Percentiles rank a stretch among this genome's conserved stretches.
These are phyloP conservation scores for Dryobotodes eremita DNA, from an alignment of 2,888 invertebrate genomes.

Conservation along the genomic window DNA sequence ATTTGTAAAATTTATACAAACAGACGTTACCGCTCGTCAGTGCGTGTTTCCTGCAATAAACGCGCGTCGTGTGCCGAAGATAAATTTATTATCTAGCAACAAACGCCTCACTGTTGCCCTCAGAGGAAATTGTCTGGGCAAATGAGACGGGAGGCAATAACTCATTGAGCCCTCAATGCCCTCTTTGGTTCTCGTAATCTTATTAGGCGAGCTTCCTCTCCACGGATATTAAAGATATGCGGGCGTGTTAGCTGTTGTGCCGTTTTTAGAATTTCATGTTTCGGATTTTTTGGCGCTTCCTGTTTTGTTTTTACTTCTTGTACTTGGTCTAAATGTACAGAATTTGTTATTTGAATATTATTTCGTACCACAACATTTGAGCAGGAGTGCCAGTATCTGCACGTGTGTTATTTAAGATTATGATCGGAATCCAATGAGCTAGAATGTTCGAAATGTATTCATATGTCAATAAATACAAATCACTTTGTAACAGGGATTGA, in stretches of 20 bases:
- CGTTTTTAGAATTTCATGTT: slow-evolving; percentile 57
- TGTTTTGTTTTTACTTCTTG: slow-evolving; percentile 38
- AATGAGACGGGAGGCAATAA: slow-evolving; percentile 86
- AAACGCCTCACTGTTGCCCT: slow-evolving; percentile 82
- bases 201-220: slow-evolving; percentile 77
- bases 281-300: slow-evolving; percentile 51
- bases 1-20: slow-evolving; percentile 51
- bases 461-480: background rate
- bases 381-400: background rate
- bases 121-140: slow-evolving; percentile 87
- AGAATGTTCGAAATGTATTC: background rate
- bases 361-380: background rate
- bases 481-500: background rate
- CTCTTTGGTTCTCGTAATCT: slow-evolving; percentile 81
- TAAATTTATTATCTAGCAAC: slow-evolving; percentile 83
- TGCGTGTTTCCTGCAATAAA: slow-evolving; percentile 64
- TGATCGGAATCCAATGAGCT: background rate
- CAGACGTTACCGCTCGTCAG: slow-evolving; percentile 58
- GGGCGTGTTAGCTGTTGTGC: slow-evolving; percentile 65
- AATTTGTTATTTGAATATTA: background rate
- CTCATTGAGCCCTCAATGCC: slow-evolving; percentile 81
- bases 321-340: background rate
- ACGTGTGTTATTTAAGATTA: background rate
- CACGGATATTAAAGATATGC: slow-evolving; percentile 73
- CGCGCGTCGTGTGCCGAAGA: slow-evolving; percentile 74